phyloP scores from a whole-genome alignment of 2,888 invertebrate genomes.

The Adineta ricciae region DNA sequence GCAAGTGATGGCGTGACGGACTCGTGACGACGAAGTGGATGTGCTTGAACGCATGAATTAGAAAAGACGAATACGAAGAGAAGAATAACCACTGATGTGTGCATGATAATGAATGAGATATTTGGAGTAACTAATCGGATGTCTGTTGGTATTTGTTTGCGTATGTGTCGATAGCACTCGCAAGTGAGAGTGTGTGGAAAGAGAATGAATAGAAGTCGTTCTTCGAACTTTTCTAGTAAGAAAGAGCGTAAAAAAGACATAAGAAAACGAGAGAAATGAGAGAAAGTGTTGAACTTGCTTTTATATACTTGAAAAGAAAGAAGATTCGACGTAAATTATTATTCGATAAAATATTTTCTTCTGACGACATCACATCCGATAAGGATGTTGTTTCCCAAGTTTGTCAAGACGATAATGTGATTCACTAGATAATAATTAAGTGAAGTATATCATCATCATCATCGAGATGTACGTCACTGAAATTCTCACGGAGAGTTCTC shows the following conservation, averaged over 20 bases:
- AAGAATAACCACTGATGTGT: neutral
- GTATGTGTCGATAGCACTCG: neutral
- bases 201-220: neutral
- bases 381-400: too few relatives aligned
- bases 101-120: neutral
- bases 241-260: neutral
- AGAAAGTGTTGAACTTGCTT: neutral
- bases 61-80: neutral
- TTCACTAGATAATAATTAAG: too few relatives aligned
- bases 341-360: too few relatives aligned
- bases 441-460: too few relatives aligned
- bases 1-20: neutral
- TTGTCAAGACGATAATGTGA: too few relatives aligned
- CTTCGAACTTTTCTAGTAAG: neutral
- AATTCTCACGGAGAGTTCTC: too few relatives aligned
- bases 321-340: too few relatives aligned
- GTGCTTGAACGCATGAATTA: neutral
- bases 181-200: neutral
- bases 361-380: too few relatives aligned
- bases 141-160: too few relatives aligned
- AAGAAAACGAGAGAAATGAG: neutral
- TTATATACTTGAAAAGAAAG: neutral
- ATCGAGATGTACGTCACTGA: too few relatives aligned
- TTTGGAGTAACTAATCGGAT: too few relatives aligned
- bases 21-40: neutral